phyloP scores from a whole-genome alignment of 2,113 vertebrate species.

The Budorcas taxicolor region DNA sequence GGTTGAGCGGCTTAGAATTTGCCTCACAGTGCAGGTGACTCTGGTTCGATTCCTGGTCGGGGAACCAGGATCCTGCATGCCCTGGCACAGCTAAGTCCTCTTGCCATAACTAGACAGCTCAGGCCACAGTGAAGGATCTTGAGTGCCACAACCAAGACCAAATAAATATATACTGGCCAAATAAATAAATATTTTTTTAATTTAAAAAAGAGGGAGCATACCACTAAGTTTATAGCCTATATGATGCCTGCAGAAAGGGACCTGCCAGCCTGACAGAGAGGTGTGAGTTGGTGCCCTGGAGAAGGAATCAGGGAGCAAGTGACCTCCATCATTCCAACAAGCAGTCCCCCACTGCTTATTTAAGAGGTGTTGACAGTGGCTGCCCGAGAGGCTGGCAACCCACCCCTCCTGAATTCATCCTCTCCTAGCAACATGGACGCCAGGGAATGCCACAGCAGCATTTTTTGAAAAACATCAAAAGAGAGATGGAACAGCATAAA shows the following conservation, averaged over 20 bases:
- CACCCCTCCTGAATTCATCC: conserved; percentile 62
- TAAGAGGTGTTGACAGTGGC: conserved; percentile 69
- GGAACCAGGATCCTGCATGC: background rate
- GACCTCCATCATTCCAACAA: conserved; percentile 70
- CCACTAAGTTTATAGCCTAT: background rate
- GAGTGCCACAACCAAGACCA: background rate
- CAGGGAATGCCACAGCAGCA: conserved; percentile 68
- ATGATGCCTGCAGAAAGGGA: conserved; percentile 21
- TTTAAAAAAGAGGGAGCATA: background rate
- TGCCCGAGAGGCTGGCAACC: conserved; percentile 46
- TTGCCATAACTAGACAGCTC: background rate
- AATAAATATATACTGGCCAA: background rate
- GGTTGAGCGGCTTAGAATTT: background rate
- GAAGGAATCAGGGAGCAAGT: conserved; percentile 60
- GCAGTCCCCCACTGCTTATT: conserved; percentile 62
- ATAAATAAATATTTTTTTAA: background rate
- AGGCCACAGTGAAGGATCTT: background rate
- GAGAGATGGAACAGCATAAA: conserved; percentile 69
- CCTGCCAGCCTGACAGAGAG: conserved; percentile 33
- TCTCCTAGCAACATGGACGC: conserved; percentile 66
- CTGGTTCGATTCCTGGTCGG: background rate
- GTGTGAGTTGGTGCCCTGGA: conserved; percentile 55
- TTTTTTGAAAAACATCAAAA: conserved; percentile 72
- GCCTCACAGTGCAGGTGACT: background rate
- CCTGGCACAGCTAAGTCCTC: background rate